These are phyloP conservation scores for Heteromyza rotundicornis DNA, from an alignment of 2,888 invertebrate genomes.

Conservation along the genomic window DNA sequence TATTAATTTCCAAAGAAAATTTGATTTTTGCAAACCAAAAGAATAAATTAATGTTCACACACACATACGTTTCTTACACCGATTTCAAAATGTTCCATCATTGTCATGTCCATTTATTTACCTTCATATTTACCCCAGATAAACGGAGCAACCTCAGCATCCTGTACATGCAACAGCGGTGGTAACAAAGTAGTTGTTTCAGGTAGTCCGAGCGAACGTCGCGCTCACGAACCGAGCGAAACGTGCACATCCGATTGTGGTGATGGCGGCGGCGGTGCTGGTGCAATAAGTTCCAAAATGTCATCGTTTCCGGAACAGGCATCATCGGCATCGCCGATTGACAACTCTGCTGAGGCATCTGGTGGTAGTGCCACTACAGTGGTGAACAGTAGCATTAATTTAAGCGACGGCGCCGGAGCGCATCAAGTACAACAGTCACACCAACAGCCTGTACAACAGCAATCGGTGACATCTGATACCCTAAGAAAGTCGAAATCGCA, in stretches of 20 bases:
- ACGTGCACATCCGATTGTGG: conserved; percentile 1
- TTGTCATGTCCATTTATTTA: conserved; percentile 54
- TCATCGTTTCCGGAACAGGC: conserved; percentile 25
- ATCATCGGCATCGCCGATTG: conserved; percentile 31
- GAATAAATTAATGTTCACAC: neutral
- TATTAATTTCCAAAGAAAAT: too few relatives aligned
- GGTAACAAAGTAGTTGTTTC: conserved; percentile 40
- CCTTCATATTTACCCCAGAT: conserved; percentile 50
- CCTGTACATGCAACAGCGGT: conserved; percentile 27
- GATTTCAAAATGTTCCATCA: conserved; percentile 33
- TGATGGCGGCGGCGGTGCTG: conserved; percentile 26
- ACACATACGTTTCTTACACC: neutral
- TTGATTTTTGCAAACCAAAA: neutral
- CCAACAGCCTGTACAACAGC: conserved; percentile 38
- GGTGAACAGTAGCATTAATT: conserved; percentile 32
- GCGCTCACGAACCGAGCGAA: conserved; percentile 26
- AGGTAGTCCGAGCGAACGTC: conserved; percentile 37
- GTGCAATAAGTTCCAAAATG: conserved; percentile 17
- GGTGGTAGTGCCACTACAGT: conserved; percentile 37
- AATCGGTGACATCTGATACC: conserved; percentile 64
- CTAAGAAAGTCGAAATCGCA: conserved; percentile 90
- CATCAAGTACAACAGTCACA: conserved; percentile 19
- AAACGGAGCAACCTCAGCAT: conserved; percentile 45
- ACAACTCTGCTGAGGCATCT: conserved; percentile 26
- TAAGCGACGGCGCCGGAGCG: neutral